Evolutionary conservation across 1,140 invertebrate genomes (phyloP).

Genomic region (Antheraea mylitta): DNA sequence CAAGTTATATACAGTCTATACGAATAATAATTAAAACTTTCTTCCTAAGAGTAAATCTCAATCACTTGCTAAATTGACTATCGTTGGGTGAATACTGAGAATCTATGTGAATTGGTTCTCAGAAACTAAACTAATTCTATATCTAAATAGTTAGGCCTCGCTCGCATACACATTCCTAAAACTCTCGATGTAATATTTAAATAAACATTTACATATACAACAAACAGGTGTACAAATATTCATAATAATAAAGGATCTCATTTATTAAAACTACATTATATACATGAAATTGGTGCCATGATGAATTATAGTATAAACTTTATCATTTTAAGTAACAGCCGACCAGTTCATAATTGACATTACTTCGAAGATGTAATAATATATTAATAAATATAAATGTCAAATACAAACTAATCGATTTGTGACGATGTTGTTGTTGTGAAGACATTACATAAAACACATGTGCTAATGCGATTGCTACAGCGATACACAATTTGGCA

Average conservation of each 20-base stretch:
- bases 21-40: slow-evolving; percentile 12
- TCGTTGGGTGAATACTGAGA: slow-evolving; percentile 75
- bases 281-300: slow-evolving; percentile 35
- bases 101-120: slow-evolving; percentile 35
- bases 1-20: not conserved
- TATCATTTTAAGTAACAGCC: slow-evolving; percentile 6
- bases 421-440: slow-evolving; percentile 4
- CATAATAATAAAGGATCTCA: slow-evolving; percentile 1
- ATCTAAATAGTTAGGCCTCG: slow-evolving; percentile 48
- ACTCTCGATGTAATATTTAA: slow-evolving; percentile 59
- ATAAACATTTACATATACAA: slow-evolving; percentile 75
- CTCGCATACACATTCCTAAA: slow-evolving; percentile 35
- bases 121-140: slow-evolving; percentile 59
- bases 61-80: slow-evolving; percentile 72
- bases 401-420: not conserved
- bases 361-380: not conserved
- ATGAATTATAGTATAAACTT: slow-evolving; percentile 12
- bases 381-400: not conserved
- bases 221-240: slow-evolving; percentile 62
- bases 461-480: not conserved
- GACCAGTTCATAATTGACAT: not conserved
- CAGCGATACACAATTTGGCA: slow-evolving; percentile 51
- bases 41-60: slow-evolving; percentile 58
- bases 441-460: not conserved
- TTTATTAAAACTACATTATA: slow-evolving; percentile 17